These are phyloP conservation scores for Gobio occitaniae DNA, from an alignment of 2,797 vertebrate genomes.

Conservation along the genomic window DNA sequence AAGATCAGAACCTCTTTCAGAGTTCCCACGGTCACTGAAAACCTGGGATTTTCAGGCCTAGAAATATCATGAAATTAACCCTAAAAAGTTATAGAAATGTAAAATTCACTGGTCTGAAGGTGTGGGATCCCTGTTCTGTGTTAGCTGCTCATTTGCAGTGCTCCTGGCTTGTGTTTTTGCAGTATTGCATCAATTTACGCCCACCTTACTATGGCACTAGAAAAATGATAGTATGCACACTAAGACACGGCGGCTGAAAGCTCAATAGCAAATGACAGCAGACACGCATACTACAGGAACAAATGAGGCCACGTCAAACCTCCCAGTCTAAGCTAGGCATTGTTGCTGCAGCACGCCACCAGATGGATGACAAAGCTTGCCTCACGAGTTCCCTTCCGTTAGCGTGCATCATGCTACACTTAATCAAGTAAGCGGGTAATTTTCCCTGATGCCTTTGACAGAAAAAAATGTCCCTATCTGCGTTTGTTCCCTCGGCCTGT, in stretches of 20 bases:
- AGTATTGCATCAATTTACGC: constrained; percentile 35
- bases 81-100: not conserved
- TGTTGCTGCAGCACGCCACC: constrained; percentile 28
- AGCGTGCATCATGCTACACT: constrained; percentile 9
- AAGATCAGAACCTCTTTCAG: not conserved
- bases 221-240: constrained; percentile 51
- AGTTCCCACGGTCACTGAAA: not conserved
- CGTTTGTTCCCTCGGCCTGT: constrained; percentile 29
- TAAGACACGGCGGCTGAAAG: constrained; percentile 50
- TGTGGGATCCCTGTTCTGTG: constrained; percentile 1
- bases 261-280: constrained; percentile 50
- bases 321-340: constrained; percentile 17
- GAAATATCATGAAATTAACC: not conserved
- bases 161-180: constrained; percentile 26
- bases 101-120: not conserved
- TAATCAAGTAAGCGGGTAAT: constrained; percentile 14
- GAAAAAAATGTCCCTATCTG: constrained; percentile 8
- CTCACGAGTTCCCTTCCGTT: constrained; percentile 5
- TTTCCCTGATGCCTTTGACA: constrained; percentile 17
- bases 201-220: constrained; percentile 44
- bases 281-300: constrained; percentile 16
- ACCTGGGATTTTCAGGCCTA: not conserved
- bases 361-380: constrained; percentile 31
- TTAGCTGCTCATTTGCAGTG: not conserved
- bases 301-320: constrained; percentile 43